phyloP scores from a whole-genome alignment of 2,797 vertebrate genomes.

The Melanitta fusca region DNA sequence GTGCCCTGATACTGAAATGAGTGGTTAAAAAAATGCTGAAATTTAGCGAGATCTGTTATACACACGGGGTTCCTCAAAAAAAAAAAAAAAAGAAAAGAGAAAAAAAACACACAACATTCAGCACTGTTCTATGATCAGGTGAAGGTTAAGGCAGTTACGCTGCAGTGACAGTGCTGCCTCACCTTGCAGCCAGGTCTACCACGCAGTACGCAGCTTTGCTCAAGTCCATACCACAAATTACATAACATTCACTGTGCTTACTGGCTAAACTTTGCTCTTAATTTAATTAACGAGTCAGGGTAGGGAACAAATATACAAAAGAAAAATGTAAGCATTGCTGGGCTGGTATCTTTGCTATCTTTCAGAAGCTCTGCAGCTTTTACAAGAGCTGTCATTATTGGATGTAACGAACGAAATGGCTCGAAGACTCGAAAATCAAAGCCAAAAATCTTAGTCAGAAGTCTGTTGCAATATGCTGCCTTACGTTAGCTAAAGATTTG shows the following conservation, averaged over 20 bases:
- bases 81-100: too few relatives aligned
- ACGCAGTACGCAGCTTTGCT: background rate
- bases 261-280: background rate
- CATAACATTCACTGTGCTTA: background rate
- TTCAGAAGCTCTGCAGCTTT: background rate
- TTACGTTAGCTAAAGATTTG: background rate
- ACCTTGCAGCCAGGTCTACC: background rate
- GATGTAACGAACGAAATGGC: background rate
- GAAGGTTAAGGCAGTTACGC: background rate
- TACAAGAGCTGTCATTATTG: background rate
- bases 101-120: background rate
- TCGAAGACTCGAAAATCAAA: background rate
- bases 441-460: background rate
- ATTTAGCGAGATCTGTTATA: background rate
- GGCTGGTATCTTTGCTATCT: background rate
- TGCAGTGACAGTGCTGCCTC: background rate
- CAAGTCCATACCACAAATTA: background rate
- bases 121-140: background rate
- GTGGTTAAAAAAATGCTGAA: background rate
- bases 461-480: background rate
- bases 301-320: background rate
- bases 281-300: background rate
- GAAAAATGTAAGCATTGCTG: background rate
- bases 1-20: background rate
- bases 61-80: background rate